Conservation (phyloP, 2,113 vertebrate genomes). For the Panthera leo region DNA sequence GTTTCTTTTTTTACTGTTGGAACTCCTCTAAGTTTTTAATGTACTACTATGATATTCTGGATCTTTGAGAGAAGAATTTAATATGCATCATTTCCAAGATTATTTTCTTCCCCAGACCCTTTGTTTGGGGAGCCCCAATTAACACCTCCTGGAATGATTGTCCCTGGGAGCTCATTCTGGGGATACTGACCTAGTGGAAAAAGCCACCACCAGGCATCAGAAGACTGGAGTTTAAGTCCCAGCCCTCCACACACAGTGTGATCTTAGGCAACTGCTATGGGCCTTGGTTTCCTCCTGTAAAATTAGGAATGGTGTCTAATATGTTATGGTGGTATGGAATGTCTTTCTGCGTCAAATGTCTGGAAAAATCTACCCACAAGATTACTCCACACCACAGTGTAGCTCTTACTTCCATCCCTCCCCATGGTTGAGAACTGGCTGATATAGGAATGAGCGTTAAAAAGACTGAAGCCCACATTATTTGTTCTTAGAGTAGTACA, state of each 20-base stretch:
- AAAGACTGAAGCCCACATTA: not conserved
- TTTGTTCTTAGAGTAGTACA: not conserved
- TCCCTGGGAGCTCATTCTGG: not conserved
- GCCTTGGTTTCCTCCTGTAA: not conserved
- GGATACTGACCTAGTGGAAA: not conserved
- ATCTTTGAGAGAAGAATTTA: not conserved
- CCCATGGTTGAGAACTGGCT: not conserved
- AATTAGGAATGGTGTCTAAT: slow-evolving; percentile 17
- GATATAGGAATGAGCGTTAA: not conserved
- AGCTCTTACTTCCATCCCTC: not conserved
- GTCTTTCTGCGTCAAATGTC: not conserved
- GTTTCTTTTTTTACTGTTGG: not conserved
- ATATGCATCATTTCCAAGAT: not conserved
- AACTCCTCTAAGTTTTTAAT: not conserved
- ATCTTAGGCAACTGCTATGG: not conserved
- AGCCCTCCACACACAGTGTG: not conserved
- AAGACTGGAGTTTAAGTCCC: not conserved
- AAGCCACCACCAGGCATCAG: not conserved
- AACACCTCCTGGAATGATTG: not conserved
- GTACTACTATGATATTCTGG: not conserved
- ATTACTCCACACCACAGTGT: not conserved
- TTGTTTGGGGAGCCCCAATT: not conserved
- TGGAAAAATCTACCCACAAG: slow-evolving; percentile 1
- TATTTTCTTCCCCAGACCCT: not conserved
- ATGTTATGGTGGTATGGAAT: not conserved